These are phyloP conservation scores for Taxidea taxus DNA, from an alignment of 2,113 vertebrate species.

Conservation along the genomic window DNA sequence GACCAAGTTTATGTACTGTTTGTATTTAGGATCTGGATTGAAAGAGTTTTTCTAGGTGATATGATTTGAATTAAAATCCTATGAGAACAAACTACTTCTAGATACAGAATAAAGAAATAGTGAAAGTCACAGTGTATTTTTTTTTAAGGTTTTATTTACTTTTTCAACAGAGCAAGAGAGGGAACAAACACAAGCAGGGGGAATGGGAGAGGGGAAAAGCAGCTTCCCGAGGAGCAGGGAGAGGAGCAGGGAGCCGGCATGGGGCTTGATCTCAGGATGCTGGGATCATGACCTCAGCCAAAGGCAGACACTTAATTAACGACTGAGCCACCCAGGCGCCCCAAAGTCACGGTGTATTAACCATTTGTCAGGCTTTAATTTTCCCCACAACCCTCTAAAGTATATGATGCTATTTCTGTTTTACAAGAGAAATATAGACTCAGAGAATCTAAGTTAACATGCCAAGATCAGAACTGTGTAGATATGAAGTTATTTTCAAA, in stretches of 20 bases:
- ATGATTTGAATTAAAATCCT: constrained; percentile 39
- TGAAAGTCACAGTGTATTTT: no score
- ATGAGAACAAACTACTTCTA: neutral
- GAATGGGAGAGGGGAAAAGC: no score
- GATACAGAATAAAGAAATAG: neutral
- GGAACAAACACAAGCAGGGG: no score
- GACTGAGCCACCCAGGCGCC: no score
- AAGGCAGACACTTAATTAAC: no score
- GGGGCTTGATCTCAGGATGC: no score
- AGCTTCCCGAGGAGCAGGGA: no score
- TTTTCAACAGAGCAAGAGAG: no score
- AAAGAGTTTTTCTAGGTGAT: constrained; percentile 35
- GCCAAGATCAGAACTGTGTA: neutral
- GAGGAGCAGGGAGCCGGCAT: no score
- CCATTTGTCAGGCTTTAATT: constrained; percentile 10
- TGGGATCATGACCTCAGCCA: no score
- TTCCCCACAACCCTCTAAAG: neutral
- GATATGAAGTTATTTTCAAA: neutral
- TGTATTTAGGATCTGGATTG: neutral
- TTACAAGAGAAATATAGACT: neutral
- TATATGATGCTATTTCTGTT: neutral
- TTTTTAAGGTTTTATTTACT: no score
- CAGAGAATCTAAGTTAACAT: constrained; percentile 8
- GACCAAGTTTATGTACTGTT: constrained; percentile 15
- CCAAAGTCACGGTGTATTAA: neutral